Evolutionary conservation across 2,888 invertebrate species (phyloP).

Genomic region (Rhingia rostrata): DNA sequence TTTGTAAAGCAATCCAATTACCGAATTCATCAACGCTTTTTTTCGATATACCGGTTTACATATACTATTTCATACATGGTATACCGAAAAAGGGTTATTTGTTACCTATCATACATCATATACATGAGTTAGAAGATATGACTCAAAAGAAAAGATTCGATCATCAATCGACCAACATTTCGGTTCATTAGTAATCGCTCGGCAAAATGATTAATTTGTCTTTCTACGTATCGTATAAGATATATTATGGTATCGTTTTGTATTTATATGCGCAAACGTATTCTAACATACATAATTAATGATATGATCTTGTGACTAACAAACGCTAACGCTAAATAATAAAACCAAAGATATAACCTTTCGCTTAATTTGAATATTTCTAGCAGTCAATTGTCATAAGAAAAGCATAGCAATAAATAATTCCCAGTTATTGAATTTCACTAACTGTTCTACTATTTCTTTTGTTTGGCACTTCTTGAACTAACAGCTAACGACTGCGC

Average conservation of each 20-base stretch:
- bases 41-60: too few relatives aligned
- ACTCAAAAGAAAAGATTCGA: too few relatives aligned
- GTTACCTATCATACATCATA: too few relatives aligned
- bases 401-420: conserved; percentile 7
- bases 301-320: background rate
- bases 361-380: background rate
- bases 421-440: conserved; percentile 3
- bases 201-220: background rate
- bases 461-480: conserved; percentile 21
- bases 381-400: conserved; percentile 2
- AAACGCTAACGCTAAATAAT: background rate
- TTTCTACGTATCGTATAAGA: background rate
- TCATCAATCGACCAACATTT: too few relatives aligned
- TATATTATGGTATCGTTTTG: background rate
- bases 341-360: background rate
- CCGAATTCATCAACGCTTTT: too few relatives aligned
- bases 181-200: conserved; percentile 4
- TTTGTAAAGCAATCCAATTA: too few relatives aligned
- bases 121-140: too few relatives aligned
- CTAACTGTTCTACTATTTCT: conserved; percentile 35
- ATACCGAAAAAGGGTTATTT: too few relatives aligned
- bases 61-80: too few relatives aligned
- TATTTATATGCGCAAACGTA: conserved; percentile 13
- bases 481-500: conserved; percentile 15
- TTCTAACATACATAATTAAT: conserved; percentile 9